Percentiles rank a stretch among this genome's conserved stretches.
phyloP scores from a whole-genome alignment of 2,797 vertebrate genomes.

The Dromococcyx pavoninus region DNA sequence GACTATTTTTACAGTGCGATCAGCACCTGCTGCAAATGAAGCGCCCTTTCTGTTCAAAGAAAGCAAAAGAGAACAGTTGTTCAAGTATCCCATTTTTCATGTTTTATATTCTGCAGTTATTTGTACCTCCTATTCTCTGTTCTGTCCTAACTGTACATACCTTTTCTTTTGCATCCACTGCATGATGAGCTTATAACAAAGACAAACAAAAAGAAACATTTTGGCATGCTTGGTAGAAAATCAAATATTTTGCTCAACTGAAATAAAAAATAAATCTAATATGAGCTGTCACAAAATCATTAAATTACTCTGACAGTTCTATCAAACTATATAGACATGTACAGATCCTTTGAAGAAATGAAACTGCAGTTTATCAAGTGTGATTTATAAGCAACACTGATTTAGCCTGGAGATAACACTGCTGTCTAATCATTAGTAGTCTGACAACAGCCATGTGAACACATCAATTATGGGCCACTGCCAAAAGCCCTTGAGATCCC shows the following conservation, averaged over 20 bases:
- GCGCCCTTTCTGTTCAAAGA: not conserved
- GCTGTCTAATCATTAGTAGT: conserved; percentile 83
- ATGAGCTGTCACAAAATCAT: conserved; percentile 67
- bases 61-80: not conserved
- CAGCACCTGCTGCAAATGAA: not conserved
- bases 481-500: conserved; percentile 84
- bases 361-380: conserved; percentile 78
- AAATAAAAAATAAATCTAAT: conserved; percentile 74
- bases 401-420: conserved; percentile 80
- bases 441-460: conserved; percentile 83
- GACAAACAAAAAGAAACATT: not conserved
- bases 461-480: conserved; percentile 84
- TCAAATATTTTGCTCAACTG: conserved; percentile 64
- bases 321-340: conserved; percentile 65
- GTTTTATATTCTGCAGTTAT: not conserved
- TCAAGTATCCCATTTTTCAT: not conserved
- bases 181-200: not conserved
- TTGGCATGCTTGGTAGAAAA: conserved; percentile 27
- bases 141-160: not conserved
- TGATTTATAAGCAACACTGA: conserved; percentile 83
- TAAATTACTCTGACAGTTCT: conserved; percentile 68
- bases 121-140: not conserved
- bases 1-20: not conserved
- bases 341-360: conserved; percentile 75
- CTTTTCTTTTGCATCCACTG: not conserved